These are phyloP conservation scores for Isichthys henryi DNA, from an alignment of 2,113 vertebrate species.

Conservation along the genomic window DNA sequence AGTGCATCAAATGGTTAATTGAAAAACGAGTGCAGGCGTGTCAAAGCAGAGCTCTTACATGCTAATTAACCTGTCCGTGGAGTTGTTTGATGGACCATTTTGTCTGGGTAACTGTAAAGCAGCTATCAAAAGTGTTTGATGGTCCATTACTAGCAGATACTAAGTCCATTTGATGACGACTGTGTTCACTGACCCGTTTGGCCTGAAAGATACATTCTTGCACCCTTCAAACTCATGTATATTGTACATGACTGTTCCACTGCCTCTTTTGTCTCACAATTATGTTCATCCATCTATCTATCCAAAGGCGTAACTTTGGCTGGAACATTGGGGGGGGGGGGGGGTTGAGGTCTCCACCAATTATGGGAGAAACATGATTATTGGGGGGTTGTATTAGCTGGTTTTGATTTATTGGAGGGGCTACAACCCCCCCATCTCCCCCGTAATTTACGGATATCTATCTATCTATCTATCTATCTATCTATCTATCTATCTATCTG, in stretches of 20 bases:
- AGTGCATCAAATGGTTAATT: slow-evolving; percentile 9
- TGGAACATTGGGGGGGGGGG: too few relatives aligned
- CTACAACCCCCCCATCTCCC: too few relatives aligned
- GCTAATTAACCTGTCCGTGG: neutral
- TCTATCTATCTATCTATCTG: neutral
- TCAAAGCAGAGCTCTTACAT: neutral
- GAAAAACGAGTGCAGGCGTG: neutral
- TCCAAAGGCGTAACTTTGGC: too few relatives aligned
- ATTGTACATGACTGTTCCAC: neutral
- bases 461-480: neutral
- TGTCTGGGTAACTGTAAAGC: neutral
- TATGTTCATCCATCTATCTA: neutral
- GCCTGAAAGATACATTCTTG: neutral
- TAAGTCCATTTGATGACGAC: neutral
- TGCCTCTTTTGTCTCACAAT: neutral
- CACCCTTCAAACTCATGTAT: neutral
- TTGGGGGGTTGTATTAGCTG: too few relatives aligned
- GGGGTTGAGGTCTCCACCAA: too few relatives aligned
- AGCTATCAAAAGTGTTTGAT: neutral
- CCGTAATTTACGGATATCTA: too few relatives aligned
- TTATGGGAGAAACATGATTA: too few relatives aligned
- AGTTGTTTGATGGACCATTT: neutral
- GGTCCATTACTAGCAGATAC: neutral
- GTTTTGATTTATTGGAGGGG: too few relatives aligned
- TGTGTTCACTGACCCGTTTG: neutral